phyloP scores from a whole-genome alignment of 2,888 invertebrate genomes.

The Scaptomyza tumidula region DNA sequence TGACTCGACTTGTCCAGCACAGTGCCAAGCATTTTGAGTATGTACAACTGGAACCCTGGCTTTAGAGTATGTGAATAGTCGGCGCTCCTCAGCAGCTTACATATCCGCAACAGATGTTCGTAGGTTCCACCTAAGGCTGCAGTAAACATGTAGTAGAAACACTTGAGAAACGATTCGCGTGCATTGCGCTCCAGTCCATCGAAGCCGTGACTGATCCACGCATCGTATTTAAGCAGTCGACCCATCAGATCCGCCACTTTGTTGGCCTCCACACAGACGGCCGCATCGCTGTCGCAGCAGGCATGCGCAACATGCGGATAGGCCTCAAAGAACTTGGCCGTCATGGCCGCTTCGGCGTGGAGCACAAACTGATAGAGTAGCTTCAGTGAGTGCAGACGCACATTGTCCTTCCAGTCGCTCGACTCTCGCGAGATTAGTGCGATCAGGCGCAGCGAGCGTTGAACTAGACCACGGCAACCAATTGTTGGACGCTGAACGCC shows the following conservation, averaged over 20 bases:
- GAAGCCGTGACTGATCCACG: conserved; percentile 82
- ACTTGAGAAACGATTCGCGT: conserved; percentile 80
- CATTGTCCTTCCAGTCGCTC: conserved; percentile 84
- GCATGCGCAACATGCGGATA: conserved; percentile 80
- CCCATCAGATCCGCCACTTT: conserved; percentile 83
- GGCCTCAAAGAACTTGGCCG: conserved; percentile 83
- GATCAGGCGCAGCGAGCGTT: conserved; percentile 86
- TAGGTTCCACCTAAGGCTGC: conserved; percentile 56
- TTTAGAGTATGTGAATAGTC: conserved; percentile 81
- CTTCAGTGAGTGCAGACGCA: conserved; percentile 83
- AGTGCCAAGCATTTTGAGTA: conserved; percentile 73
- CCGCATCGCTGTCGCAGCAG: conserved; percentile 77
- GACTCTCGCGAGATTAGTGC: conserved; percentile 81
- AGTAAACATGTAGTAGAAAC: conserved; percentile 82
- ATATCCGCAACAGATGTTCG: conserved; percentile 71
- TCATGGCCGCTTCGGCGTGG: conserved; percentile 83
- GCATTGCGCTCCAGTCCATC: conserved; percentile 77
- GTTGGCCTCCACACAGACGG: conserved; percentile 76
- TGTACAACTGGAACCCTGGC: conserved; percentile 75
- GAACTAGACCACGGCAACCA: conserved; percentile 92
- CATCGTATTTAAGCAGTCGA: conserved; percentile 77
- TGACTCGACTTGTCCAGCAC: conserved; percentile 57
- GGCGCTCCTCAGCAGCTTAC: conserved; percentile 64
- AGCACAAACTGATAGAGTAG: conserved; percentile 83
- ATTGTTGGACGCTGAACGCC: conserved; percentile 91